Evolutionary conservation across 2,797 vertebrate genomes (phyloP).

Genomic region (Rhynchonycteris naso): DNA sequence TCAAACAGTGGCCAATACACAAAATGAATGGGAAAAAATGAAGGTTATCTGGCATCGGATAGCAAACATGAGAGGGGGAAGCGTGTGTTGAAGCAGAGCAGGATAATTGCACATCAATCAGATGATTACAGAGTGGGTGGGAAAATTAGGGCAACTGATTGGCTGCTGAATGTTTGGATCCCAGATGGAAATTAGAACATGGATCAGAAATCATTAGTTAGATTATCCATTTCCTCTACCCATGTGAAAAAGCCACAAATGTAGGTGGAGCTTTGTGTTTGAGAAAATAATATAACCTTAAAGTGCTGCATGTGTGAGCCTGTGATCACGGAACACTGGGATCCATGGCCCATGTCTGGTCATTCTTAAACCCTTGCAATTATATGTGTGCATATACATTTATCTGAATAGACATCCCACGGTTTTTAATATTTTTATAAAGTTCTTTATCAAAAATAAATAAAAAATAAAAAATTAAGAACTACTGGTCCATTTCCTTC

Average conservation of each 20-base stretch:
- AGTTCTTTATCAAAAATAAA: background rate
- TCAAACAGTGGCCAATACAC: slow-evolving; percentile 72
- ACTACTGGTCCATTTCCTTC: background rate
- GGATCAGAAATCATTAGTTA: slow-evolving; percentile 76
- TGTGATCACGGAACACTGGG: background rate
- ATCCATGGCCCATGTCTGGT: background rate
- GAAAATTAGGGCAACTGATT: slow-evolving; percentile 70
- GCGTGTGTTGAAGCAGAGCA: slow-evolving; percentile 45
- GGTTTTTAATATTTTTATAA: slow-evolving; percentile 18
- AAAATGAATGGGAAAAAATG: slow-evolving; percentile 81
- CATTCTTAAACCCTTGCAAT: background rate
- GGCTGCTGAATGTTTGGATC: slow-evolving; percentile 62
- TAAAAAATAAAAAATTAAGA: background rate
- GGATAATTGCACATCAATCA: slow-evolving; percentile 81
- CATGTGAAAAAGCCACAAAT: slow-evolving; percentile 47
- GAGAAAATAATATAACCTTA: slow-evolving; percentile 43
- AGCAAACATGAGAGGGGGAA: slow-evolving; percentile 67
- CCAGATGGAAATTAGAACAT: slow-evolving; percentile 77
- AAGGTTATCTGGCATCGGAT: slow-evolving; percentile 82
- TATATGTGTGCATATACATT: background rate
- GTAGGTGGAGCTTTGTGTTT: background rate
- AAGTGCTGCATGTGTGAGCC: background rate
- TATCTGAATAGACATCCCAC: background rate
- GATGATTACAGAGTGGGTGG: slow-evolving; percentile 75
- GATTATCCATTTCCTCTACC: slow-evolving; percentile 68